Base-by-base conservation (phyloP, 2,113 vertebrate species). In the Daubentonia madagascariensis region DNA sequence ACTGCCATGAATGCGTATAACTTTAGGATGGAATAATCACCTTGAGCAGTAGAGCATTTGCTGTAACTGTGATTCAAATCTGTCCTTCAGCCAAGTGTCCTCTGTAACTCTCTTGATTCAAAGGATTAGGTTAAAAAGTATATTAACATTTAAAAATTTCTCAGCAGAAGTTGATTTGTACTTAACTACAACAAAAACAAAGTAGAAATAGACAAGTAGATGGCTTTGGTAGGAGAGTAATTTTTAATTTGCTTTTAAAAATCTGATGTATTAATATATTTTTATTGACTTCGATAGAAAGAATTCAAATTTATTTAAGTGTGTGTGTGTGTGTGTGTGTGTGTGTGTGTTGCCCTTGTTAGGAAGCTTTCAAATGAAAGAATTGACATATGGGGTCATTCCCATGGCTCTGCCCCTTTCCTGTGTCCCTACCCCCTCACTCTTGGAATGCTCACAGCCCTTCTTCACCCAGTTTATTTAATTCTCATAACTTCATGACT, bases 201-300 rank as follows among this genome's bases (percentile, higher is more conserved):
- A 86, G 48, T 50, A 63, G 48, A 72, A 72, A 91, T 35, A 84
- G 28, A 84, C 22, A 59, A 70, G 6, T 13, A 61, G 54, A 50
- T 68, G 35, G 23, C 25, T 61, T 86, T 85, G 37, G 6, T 76
- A 67, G 45, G 79, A 95, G 45, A 79, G 32, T 25, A 12, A 80
- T 61, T 84, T 94, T 97, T 85, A 52, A 70, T 85, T 85, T 91
- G 35, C 73, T 89, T 94, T 81, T 35, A 25, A 79, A 95, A 85
- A 70, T 37, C 13, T 10, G 30, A 68, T 85, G 4, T 63, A 23
- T 54, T 61, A 23, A 35, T 94, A 6, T 43, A 57, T 67, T 91
- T 91, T 91, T 72, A 43, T n/a, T 96, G 30, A 43, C 57, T 63
- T 70, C 65, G 30, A 48, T 86, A 54, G 78, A 79, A 87, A 86